A percentile compares a stretch with the other conserved stretches of the same genome.
phyloP scores from a whole-genome alignment of 2,888 invertebrate species.

The Brachyopa scutellaris region DNA sequence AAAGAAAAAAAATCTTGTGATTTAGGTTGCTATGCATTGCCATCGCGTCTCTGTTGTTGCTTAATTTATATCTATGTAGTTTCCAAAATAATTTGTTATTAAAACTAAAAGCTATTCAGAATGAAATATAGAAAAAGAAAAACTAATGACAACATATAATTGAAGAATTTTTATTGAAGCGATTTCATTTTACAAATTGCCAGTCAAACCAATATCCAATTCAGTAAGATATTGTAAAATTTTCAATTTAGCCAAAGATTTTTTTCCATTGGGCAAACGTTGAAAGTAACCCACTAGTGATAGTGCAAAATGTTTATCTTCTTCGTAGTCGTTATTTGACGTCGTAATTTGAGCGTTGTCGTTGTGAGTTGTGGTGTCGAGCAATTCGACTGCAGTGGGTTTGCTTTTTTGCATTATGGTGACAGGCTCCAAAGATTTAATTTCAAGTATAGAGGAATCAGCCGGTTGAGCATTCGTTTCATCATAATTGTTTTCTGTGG shows the following conservation, averaged over 20 bases:
- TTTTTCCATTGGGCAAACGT: slow-evolving; percentile 72
- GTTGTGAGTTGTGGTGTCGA: too few species aligned
- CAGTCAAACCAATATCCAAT: slow-evolving; percentile 64
- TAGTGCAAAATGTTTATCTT: slow-evolving; percentile 75
- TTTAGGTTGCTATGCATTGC: slow-evolving; percentile 63
- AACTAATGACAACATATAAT: background rate
- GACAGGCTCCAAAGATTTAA: background rate
- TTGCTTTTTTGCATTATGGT: background rate
- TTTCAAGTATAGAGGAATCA: too few species aligned
- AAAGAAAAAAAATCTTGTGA: slow-evolving; percentile 53
- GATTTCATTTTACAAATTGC: slow-evolving; percentile 16
- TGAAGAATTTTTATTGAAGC: background rate
- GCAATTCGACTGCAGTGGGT: background rate
- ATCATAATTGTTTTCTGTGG: background rate
- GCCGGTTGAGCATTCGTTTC: slow-evolving; percentile 35
- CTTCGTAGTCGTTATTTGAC: slow-evolving; percentile 63
- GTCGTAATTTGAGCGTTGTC: background rate
- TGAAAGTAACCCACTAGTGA: slow-evolving; percentile 75
- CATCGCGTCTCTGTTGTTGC: slow-evolving; percentile 57
- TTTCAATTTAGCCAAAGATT: slow-evolving; percentile 74
- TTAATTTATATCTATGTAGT: slow-evolving; percentile 59
- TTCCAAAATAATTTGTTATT: slow-evolving; percentile 42
- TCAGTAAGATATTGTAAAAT: slow-evolving; percentile 75
- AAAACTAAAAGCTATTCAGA: slow-evolving; percentile 22
- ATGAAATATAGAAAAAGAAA: slow-evolving; percentile 12